phyloP scores from a whole-genome alignment of 2,797 vertebrate species.

The Myotis myotis region DNA sequence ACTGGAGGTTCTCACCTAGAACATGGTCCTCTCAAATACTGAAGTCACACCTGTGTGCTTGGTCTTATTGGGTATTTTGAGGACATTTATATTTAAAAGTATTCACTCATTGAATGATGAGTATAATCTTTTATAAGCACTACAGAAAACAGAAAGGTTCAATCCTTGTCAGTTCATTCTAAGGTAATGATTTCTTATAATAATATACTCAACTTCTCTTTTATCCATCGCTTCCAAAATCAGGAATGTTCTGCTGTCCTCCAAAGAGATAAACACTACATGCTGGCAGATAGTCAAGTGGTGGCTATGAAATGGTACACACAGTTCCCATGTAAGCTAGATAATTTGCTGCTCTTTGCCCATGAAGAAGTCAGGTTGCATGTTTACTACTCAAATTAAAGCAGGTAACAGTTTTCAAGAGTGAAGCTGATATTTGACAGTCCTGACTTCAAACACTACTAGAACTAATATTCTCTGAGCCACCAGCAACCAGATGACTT shows the following conservation, averaged over 20 bases:
- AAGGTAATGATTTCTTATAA: not conserved
- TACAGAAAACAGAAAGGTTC: not conserved
- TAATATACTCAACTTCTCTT: not conserved
- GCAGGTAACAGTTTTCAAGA: not conserved
- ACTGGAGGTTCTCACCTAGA: not conserved
- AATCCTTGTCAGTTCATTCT: not conserved
- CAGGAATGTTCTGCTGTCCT: not conserved
- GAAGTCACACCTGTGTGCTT: not conserved
- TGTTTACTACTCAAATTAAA: constrained; percentile 28
- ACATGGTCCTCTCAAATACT: not conserved
- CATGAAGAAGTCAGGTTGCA: not conserved
- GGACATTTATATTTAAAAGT: constrained; percentile 16
- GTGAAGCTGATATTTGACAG: not conserved
- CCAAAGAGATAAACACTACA: not conserved
- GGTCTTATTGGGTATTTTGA: not conserved
- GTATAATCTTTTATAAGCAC: not conserved
- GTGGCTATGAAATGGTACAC: not conserved
- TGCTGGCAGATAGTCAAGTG: not conserved
- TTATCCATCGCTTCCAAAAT: not conserved
- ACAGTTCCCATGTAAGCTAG: not conserved
- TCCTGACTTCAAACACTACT: not conserved
- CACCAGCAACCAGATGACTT: not conserved
- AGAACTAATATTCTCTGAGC: not conserved
- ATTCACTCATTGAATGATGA: not conserved
- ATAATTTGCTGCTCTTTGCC: not conserved